Base-by-base conservation (phyloP, 1,140 invertebrate species). In the Drosophila chauvacae region DNA sequence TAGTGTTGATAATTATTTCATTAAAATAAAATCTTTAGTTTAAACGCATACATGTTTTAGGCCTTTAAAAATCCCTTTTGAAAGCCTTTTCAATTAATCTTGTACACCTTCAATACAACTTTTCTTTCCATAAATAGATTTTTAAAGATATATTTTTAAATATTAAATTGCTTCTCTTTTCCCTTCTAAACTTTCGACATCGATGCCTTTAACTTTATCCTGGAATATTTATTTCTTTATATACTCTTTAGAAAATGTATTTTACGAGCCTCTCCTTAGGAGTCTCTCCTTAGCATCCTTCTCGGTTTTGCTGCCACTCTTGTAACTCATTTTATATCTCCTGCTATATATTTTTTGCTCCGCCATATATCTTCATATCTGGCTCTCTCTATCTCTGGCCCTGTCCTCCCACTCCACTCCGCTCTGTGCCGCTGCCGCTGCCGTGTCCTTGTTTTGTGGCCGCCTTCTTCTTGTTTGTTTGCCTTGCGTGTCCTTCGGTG, bases 401-500 rank as follows among this genome's bases (percentile, higher is more conserved):
- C n/a, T 69, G 11, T 4, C 16, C 13, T 4, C n/a, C 28, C 45
- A 9, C 4, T 50, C 48, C 47, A 11, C 33, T 4, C 11, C 44
- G 28, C 28, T 20, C 18, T n/a, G 1, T 16, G 14, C 2, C 14
- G 20, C 66, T 44, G 26, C 26, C 26, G 26, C 5, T 26, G 47
- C 65, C 51, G 47, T 72, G 69, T 73, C 55, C 70, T 73, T 73
- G 68, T 50, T 60, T 42, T 72, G 69, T 48, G 69, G 66, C 66
- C 68, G 68, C 53, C 69, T 72, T 60, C 53, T 60, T 50, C 68
- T 72, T 72, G 70, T 72, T 72, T 73, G 70, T 72, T 73, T 60
- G 66, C 68, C 68, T 73, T 72, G 71, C 60, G 73, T 78, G 75
- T 78, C 57, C 65, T 78, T 78, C 73, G 66, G 41, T 64, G 72